These are phyloP conservation scores for Mustela lutreola DNA, from an alignment of 2,113 vertebrate species.

Conservation along the genomic window DNA sequence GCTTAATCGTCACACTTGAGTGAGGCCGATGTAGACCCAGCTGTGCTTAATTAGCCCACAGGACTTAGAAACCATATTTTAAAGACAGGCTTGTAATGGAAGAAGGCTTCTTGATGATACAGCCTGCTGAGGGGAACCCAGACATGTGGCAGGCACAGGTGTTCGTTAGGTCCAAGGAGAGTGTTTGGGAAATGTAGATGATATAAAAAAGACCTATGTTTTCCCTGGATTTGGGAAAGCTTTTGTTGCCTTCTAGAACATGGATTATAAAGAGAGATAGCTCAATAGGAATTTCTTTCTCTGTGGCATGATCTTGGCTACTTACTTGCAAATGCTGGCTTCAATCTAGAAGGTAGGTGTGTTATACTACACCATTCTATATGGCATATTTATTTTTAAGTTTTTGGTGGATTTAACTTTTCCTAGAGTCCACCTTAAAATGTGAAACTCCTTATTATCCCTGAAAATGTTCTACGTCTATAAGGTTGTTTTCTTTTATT, in stretches of 20 bases:
- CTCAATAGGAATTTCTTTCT: constrained; percentile 46
- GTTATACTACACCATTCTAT: background rate
- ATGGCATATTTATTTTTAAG: background rate
- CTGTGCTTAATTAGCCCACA: constrained; percentile 81
- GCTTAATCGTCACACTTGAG: constrained; percentile 77
- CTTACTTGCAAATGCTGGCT: constrained; percentile 35
- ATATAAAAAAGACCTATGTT: background rate
- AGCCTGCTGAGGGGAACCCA: constrained; percentile 59
- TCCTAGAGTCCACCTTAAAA: background rate
- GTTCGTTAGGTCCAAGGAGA: constrained; percentile 55
- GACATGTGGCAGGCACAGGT: background rate
- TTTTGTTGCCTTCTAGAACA: constrained; percentile 19
- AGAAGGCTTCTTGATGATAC: constrained; percentile 59
- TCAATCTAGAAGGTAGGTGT: background rate
- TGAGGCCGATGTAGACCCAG: constrained; percentile 63
- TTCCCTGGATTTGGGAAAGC: background rate
- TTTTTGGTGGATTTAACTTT: constrained; percentile 38
- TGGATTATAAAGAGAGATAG: background rate
- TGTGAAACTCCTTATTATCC: background rate
- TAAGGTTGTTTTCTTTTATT: constrained; percentile 9
- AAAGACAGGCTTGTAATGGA: constrained; percentile 69
- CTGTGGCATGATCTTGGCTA: background rate
- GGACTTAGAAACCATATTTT: constrained; percentile 79
- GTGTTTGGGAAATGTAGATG: constrained; percentile 50
- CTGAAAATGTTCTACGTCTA: background rate